Evolutionary conservation across 1,140 invertebrate species (phyloP).

Genomic region (Drosophila arawakana): DNA sequence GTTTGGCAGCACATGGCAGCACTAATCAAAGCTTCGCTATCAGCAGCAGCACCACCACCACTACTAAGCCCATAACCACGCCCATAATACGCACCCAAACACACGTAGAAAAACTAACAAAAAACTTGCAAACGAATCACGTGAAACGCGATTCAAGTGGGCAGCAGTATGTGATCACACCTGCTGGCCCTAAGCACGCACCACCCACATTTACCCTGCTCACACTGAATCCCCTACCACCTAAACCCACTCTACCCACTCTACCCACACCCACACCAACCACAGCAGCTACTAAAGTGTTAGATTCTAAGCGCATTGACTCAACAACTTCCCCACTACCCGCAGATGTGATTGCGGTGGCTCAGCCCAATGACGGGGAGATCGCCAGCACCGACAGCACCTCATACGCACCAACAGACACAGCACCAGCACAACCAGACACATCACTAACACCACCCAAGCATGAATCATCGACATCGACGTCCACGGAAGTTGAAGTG

Average conservation of each 20-base stretch:
- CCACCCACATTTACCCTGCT: constrained; percentile 63
- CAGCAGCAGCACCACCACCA: constrained; percentile 3
- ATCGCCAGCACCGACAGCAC: constrained; percentile 32
- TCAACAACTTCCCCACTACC: constrained; percentile 72
- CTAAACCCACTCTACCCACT: background rate
- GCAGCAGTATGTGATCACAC: constrained; percentile 49
- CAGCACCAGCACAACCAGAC: constrained; percentile 61
- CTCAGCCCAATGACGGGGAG: constrained; percentile 44
- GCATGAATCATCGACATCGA: constrained; percentile 56
- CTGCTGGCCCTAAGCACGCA: constrained; percentile 52
- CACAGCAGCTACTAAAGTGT: constrained; percentile 36
- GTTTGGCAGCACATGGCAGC: constrained; percentile 31
- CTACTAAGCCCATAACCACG: constrained; percentile 10
- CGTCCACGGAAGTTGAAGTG: constrained; percentile 61
- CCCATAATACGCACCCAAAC: background rate
- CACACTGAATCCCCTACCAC: constrained; percentile 50
- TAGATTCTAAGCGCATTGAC: constrained; percentile 57
- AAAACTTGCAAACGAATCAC: constrained; percentile 11
- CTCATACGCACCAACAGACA: constrained; percentile 51
- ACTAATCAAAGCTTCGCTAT: constrained; percentile 39
- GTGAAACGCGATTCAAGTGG: constrained; percentile 26
- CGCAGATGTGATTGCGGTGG: constrained; percentile 80
- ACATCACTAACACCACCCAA: constrained; percentile 74
- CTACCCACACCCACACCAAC: constrained; percentile 21
- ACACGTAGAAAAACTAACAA: constrained; percentile 43